Conservation (phyloP, 2,888 invertebrate species). For the Homarus gammarus region DNA sequence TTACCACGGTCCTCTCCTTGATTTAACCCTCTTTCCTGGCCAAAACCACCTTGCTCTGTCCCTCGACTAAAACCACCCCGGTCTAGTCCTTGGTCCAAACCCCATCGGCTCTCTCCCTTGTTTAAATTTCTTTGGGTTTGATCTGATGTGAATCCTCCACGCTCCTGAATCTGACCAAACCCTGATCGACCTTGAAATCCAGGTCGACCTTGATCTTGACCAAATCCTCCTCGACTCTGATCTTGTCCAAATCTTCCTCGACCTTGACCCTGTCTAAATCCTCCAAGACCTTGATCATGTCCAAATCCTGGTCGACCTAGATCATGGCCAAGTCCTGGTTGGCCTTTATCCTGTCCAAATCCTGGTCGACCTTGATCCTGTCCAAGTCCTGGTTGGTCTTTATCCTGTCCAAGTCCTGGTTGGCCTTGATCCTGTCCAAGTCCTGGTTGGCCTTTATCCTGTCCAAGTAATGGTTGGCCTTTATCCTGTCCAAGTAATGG, state of each 20-base stretch:
- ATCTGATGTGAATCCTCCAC: background rate
- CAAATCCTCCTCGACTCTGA: constrained; percentile 29
- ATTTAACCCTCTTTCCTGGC: background rate
- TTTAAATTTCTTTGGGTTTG: background rate
- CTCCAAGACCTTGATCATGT: constrained; percentile 19
- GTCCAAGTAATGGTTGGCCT: background rate
- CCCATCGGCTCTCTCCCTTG: background rate
- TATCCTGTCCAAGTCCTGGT: background rate
- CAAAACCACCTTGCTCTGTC: background rate
- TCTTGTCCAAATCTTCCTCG: background rate
- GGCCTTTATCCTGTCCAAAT: constrained; percentile 7
- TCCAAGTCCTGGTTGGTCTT: constrained; percentile 3
- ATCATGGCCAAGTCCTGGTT: constrained; percentile 27
- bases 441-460: background rate
- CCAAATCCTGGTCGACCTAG: background rate
- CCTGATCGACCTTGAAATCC: too few relatives aligned
- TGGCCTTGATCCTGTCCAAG: background rate
- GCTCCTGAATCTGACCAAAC: constrained; percentile 13
- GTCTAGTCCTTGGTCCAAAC: constrained; percentile 13
- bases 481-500: constrained; percentile 1
- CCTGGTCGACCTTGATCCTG: constrained; percentile 9
- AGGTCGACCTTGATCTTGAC: background rate
- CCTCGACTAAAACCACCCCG: constrained; percentile 27
- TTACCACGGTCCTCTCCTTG: background rate
- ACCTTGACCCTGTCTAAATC: constrained; percentile 8